Base-by-base conservation (phyloP, 2,888 invertebrate genomes). In the Pantelozetes paolii region DNA sequence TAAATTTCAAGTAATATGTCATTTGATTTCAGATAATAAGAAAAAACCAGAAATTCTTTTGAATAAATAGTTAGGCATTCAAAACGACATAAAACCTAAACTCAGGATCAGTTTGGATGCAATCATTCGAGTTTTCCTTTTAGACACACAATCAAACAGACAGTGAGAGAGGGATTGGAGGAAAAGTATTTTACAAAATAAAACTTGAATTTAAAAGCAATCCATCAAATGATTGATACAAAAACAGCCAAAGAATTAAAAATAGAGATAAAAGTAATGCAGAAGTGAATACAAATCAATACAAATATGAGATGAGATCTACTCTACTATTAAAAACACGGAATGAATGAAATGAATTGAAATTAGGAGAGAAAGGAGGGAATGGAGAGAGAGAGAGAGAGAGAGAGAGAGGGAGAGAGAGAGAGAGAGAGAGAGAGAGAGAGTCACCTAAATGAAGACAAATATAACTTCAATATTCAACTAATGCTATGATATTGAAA, bases 121-220 rank as follows among this genome's bases (percentile, higher is more conserved):
- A 62, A 62, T 32, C 62, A 18, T 36, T 54, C 15, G 11, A 15
- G 50, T 6, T 45, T 45, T 18, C 3, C 6, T 20, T 23, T 54
- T 1, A 54, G 26, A 15, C 2, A 54, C 54, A 18, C 6, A 5
- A 9, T 26, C 1, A 54, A 3, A 26, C 2, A 54, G n/a, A 2
- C 45, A 13, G 45, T 11, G 36, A 36, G n/a, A 8, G 3, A 50
- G 50, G 26, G 9, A 32, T n/a, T 9, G 6, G 11, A 62, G 30
- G 23, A 62, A 62, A 62, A 36, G 62, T 62, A 62, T 62, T 62
- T 32, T 32, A 62, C 62, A n/a, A 32, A 62, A 62, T 62, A 62
- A 62, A 62, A 62, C 62, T 62, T 62, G 36, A 62, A 62, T 62
- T 62, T 62, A 62, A 62, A 62, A 62, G 62, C 62, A 62, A 62